A percentile compares a stretch with the other conserved stretches of the same genome.
Conservation (phyloP, 1,140 invertebrate species). For the Trichoplusia ni region DNA sequence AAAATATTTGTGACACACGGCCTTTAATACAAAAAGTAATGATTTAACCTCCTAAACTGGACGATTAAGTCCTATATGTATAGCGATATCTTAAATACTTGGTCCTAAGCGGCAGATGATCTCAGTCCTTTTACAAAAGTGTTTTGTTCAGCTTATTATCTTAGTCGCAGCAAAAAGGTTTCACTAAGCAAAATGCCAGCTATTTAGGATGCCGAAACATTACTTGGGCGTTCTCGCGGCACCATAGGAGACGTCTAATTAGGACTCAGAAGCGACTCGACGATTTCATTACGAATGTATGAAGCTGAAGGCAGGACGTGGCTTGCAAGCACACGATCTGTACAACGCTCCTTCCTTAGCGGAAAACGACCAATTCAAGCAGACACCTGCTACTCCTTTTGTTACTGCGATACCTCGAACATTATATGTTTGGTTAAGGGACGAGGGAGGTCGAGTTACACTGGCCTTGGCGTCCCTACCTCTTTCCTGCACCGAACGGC, state of each 20-base stretch:
- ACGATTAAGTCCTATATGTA: no score
- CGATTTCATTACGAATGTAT: slow-evolving; percentile 76
- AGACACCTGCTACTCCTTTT: slow-evolving; percentile 40
- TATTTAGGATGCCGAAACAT: slow-evolving; percentile 42
- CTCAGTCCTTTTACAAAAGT: background rate
- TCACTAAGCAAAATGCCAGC: slow-evolving; percentile 30
- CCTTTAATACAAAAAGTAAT: no score
- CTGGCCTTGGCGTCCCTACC: slow-evolving; percentile 58
- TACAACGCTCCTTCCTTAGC: slow-evolving; percentile 64
- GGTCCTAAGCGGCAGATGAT: background rate
- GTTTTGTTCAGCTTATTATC: background rate
- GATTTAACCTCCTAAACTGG: no score
- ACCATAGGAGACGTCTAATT: slow-evolving; percentile 60
- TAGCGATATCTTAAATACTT: no score
- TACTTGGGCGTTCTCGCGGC: slow-evolving; percentile 39
- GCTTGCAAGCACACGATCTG: slow-evolving; percentile 67
- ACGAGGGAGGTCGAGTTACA: slow-evolving; percentile 49
- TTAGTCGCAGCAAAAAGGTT: background rate
- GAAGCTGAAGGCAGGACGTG: slow-evolving; percentile 61
- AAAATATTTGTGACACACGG: no score
- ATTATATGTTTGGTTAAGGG: slow-evolving; percentile 26
- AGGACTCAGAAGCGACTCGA: slow-evolving; percentile 52
- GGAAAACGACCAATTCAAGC: slow-evolving; percentile 19
- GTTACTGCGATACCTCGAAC: slow-evolving; percentile 36
- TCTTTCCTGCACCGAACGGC: slow-evolving; percentile 67